A percentile compares a stretch with the other conserved stretches of the same genome.
phyloP scores from a whole-genome alignment of 2,888 invertebrate genomes.

The Sarcophaga caerulescens region DNA sequence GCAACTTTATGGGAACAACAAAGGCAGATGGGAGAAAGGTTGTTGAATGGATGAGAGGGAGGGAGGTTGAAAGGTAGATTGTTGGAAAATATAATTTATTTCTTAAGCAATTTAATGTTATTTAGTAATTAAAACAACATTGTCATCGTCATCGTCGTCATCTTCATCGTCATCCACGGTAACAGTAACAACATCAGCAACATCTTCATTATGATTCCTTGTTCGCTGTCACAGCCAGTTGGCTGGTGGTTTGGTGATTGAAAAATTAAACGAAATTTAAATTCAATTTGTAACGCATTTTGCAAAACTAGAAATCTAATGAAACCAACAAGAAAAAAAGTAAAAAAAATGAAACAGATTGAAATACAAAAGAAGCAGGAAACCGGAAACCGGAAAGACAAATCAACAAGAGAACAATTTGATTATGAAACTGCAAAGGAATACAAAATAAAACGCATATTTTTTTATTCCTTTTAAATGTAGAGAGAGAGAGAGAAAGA shows the following conservation, averaged over 20 bases:
- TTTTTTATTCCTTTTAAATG: too few relatives aligned
- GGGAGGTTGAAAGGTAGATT: background rate
- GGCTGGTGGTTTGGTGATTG: conserved; percentile 43
- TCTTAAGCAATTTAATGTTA: conserved; percentile 39
- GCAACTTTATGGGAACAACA: background rate
- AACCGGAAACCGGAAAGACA: conserved; percentile 52
- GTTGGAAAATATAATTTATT: conserved; percentile 10
- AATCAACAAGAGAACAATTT: background rate
- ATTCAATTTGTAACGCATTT: conserved; percentile 56
- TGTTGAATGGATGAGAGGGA: background rate
- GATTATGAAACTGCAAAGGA: background rate
- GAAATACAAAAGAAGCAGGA: conserved; percentile 3
- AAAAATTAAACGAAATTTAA: conserved; percentile 62
- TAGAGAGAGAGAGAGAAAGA: conserved; percentile 2
- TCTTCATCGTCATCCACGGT: background rate
- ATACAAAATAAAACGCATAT: too few relatives aligned
- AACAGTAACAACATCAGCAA: background rate
- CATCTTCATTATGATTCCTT: background rate
- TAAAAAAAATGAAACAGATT: background rate
- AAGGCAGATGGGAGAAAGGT: background rate
- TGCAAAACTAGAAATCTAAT: too few relatives aligned
- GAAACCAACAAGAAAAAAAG: background rate
- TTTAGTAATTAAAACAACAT: conserved; percentile 59
- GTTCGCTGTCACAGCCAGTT: background rate
- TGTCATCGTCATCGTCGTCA: conserved; percentile 31